phyloP scores from a whole-genome alignment of 2,888 invertebrate species.

The Drosophila subquinaria region DNA sequence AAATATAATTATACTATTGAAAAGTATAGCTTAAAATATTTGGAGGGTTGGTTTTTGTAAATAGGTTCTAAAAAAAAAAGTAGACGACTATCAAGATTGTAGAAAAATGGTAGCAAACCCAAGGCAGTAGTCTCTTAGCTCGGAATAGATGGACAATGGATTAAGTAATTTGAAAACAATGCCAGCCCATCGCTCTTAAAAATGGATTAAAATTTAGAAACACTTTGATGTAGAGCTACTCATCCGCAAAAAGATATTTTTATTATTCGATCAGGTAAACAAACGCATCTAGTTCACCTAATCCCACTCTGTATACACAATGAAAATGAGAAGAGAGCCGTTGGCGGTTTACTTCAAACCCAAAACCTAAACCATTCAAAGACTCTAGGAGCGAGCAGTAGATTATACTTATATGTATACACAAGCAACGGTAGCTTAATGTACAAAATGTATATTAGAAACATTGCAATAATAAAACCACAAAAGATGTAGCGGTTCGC shows the following conservation, averaged over 20 bases:
- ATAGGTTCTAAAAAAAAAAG: background rate
- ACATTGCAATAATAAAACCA: background rate
- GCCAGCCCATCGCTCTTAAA: constrained; percentile 42
- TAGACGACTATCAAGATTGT: constrained; percentile 37
- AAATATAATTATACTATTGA: background rate
- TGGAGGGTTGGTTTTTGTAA: background rate
- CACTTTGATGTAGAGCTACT: constrained; percentile 28
- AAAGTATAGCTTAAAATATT: background rate
- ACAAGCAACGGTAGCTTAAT: background rate
- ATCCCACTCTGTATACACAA: constrained; percentile 38
- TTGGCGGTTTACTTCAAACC: constrained; percentile 14
- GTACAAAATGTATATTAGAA: constrained; percentile 2
- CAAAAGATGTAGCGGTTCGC: constrained; percentile 1
- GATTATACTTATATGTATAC: constrained; percentile 16
- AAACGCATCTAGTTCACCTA: constrained; percentile 35
- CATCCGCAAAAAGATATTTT: constrained; percentile 26
- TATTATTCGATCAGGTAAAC: constrained; percentile 42
- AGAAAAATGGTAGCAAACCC: constrained; percentile 8
- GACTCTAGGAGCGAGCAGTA: constrained; percentile 15
- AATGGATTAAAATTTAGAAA: constrained; percentile 62
- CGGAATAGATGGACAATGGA: constrained; percentile 34
- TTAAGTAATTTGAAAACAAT: constrained; percentile 61
- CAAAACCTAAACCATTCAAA: constrained; percentile 2
- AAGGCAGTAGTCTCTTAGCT: constrained; percentile 15
- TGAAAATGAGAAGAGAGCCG: constrained; percentile 29